Evolutionary conservation across 2,113 vertebrate species (phyloP), one percentile per base, ranked within the genome.

Genomic region (Tauraco erythrolophus): DNA sequence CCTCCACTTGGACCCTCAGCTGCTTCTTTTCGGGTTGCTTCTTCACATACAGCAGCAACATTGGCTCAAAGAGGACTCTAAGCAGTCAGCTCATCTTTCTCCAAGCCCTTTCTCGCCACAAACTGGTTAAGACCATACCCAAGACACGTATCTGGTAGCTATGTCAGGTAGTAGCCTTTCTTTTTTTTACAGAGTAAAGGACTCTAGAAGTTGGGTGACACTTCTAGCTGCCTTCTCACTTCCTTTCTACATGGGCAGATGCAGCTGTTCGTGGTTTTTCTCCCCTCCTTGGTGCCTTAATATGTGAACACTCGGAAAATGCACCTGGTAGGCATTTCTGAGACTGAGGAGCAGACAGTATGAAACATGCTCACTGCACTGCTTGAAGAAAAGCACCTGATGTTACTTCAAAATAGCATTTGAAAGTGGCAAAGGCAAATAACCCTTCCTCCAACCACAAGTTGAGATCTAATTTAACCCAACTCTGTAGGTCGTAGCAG

Each of bases 351-450:
- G 25, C 18, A 78, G 86, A 57, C 16, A 84, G 43, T 22, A 2
- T 35, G 23, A 12, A 82, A 37, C 11, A 4, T 0, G 0, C 6
- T 54, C 9, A 3, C 30, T 51, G 39, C 1, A 1, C 11, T 64
- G 23, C 8, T 22, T 68, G 62, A 22, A 41, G 64, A 89, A 69
- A 23, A 56, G 21, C 37, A 71, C 69, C 15, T 33, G 18, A 12
- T 39, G 35, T 30, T 87, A 12, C 19, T 75, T 78, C 33, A 95
- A 95, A 96, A 96, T 89, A 96, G 27, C 43, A 84, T 60, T 68
- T 81, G 93, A 94, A 96, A 96, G 84, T 65, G 54, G 6, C 12
- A 91, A 75, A 92, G 60, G 72, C 60, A 95, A 95, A 95, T 84
- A 91, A 82, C 10, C 7, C 9, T 70, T 81, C 56, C n/a, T 48